Percentiles rank a stretch among this genome's conserved stretches.
phyloP scores from a whole-genome alignment of 2,113 vertebrate genomes.

The Cinclus cinclus region DNA sequence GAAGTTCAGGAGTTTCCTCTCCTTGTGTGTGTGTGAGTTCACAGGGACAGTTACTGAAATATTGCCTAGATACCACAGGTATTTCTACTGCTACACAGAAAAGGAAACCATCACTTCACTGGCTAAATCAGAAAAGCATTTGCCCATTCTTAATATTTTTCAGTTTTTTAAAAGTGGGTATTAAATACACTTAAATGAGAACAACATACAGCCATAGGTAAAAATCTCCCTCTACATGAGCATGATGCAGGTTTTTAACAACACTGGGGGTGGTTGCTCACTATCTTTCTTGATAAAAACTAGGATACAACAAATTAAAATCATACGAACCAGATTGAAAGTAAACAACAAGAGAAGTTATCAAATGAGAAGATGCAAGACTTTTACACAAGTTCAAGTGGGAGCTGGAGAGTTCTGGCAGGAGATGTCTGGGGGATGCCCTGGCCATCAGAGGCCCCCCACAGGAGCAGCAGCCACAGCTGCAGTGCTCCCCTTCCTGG shows the following conservation, averaged over 20 bases:
- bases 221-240: background rate
- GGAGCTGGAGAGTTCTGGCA: background rate
- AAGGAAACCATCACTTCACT: background rate
- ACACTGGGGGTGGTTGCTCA: rapidly evolving
- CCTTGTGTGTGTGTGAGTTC: background rate
- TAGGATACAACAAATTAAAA: background rate
- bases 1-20: background rate
- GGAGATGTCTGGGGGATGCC: background rate
- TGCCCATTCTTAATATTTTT: background rate
- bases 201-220: background rate
- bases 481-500: background rate
- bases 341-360: background rate
- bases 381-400: background rate
- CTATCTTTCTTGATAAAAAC: background rate
- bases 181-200: background rate
- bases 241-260: background rate
- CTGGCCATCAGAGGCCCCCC: background rate
- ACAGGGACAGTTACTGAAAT: background rate
- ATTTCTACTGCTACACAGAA: background rate
- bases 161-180: too few species aligned
- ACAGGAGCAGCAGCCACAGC: rapidly evolving
- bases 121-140: background rate
- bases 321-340: background rate
- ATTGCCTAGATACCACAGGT: background rate
- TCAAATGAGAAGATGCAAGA: background rate